phyloP scores from a whole-genome alignment of 2,113 vertebrate species.

The Gasterosteus aculeatus region DNA sequence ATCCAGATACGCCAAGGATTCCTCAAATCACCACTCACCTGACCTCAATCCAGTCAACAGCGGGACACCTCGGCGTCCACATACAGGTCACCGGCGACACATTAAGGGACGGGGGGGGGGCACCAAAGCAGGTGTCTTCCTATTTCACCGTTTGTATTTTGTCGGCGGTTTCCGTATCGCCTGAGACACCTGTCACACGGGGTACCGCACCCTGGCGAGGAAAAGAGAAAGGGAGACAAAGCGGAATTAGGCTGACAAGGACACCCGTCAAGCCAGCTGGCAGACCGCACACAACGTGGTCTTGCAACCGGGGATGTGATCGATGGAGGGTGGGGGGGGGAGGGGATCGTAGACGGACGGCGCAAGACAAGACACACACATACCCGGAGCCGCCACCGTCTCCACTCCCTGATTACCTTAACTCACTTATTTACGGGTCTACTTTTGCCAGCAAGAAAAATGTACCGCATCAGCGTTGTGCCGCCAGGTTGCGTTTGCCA shows the following conservation, averaged over 20 bases:
- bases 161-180: constrained; percentile 40
- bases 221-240: constrained; percentile 54
- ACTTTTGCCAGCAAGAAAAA: constrained; percentile 75
- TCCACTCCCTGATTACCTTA: constrained; percentile 63
- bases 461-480: constrained; percentile 71
- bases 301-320: constrained; percentile 57
- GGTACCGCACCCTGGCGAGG: constrained; percentile 36
- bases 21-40: constrained; percentile 14
- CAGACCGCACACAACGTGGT: constrained; percentile 47
- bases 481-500: constrained; percentile 66
- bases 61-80: constrained; percentile 18
- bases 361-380: neutral
- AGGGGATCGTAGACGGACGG: constrained; percentile 33
- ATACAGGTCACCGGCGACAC: constrained; percentile 8
- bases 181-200: constrained; percentile 62
- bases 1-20: constrained; percentile 28
- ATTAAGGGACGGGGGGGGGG: constrained; percentile 37
- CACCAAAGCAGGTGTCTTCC: constrained; percentile 51
- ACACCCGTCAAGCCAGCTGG: constrained; percentile 75
- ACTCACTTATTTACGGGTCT: constrained; percentile 71
- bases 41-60: constrained; percentile 36
- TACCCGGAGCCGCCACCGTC: constrained; percentile 26
- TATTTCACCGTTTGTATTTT: constrained; percentile 48
- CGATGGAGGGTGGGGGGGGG: constrained; percentile 48
- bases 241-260: constrained; percentile 68